phyloP scores from a whole-genome alignment of 2,888 invertebrate species.

The Yponomeuta sedellus region DNA sequence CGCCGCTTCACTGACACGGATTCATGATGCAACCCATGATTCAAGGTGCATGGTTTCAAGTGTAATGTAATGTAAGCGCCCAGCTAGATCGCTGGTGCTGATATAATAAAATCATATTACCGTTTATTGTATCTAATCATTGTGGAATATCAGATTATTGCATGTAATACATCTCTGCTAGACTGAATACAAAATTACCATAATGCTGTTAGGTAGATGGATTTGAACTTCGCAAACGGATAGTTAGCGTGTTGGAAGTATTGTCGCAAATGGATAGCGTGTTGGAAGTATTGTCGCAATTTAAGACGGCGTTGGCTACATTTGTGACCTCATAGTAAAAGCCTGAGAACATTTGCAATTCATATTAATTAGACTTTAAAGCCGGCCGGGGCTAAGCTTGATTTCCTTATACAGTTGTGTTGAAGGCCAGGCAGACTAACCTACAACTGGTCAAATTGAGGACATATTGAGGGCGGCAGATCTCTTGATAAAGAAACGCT shows the following conservation, averaged over 20 bases:
- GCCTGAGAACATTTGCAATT: not conserved
- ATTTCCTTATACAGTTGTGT: conserved; percentile 46
- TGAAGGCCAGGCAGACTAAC: conserved; percentile 48
- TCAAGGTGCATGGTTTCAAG: conserved; percentile 44
- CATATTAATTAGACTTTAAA: conserved; percentile 40
- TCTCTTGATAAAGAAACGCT: not conserved
- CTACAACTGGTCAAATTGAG: conserved; percentile 41
- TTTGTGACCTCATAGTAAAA: not conserved
- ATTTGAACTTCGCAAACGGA: not conserved
- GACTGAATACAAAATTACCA: not conserved
- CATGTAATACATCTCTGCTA: conserved; percentile 1
- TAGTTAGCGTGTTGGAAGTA: not conserved
- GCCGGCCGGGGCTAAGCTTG: conserved; percentile 42
- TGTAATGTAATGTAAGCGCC: conserved; percentile 23
- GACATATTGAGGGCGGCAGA: conserved; percentile 25
- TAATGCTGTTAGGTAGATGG: not conserved
- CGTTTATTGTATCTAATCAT: not conserved
- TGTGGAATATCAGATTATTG: conserved; percentile 2
- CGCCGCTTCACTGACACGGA: conserved; percentile 49
- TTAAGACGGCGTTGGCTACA: not conserved
- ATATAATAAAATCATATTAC: conserved; percentile 3
- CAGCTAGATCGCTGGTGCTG: not conserved
- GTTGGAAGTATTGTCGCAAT: not conserved
- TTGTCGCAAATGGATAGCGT: not conserved
- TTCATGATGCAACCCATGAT: conserved; percentile 49